Conservation (phyloP, 2,888 invertebrate genomes). For the Tubulanus polymorphus region DNA sequence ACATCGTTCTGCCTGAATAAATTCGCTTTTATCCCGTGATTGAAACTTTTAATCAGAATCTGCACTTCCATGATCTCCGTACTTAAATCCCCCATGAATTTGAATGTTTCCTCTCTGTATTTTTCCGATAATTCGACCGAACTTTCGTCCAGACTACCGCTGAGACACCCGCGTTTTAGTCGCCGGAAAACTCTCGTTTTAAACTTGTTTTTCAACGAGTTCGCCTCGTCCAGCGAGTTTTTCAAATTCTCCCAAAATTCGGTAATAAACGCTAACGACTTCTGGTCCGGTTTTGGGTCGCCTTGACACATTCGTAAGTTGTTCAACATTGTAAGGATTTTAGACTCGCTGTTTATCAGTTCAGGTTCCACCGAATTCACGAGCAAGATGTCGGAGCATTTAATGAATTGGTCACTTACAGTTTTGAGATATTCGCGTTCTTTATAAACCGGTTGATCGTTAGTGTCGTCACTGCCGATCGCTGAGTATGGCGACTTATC, state of each 20-base stretch:
- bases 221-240: constrained; percentile 27
- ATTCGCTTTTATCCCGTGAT: constrained; percentile 34
- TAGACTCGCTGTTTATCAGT: constrained; percentile 25
- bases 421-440: constrained; percentile 31
- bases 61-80: constrained; percentile 27
- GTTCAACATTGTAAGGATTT: constrained; percentile 36
- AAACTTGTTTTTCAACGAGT: constrained; percentile 31
- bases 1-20: constrained; percentile 42
- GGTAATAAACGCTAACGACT: constrained; percentile 31
- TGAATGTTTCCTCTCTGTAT: constrained; percentile 35
- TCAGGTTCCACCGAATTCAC: constrained; percentile 31
- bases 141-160: constrained; percentile 29
- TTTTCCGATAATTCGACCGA: constrained; percentile 30
- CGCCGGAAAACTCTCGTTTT: constrained; percentile 34
- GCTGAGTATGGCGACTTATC: too few relatives aligned
- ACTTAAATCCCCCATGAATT: constrained; percentile 31
- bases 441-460: too few relatives aligned
- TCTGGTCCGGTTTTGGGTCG: constrained; percentile 22
- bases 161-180: constrained; percentile 36
- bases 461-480: too few relatives aligned
- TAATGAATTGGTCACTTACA: constrained; percentile 34
- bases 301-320: constrained; percentile 25
- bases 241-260: constrained; percentile 44
- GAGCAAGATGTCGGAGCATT: constrained; percentile 37
- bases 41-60: constrained; percentile 33